These are phyloP conservation scores for Acanthiza pusilla DNA, from an alignment of 2,797 vertebrate genomes.

Conservation along the genomic window DNA sequence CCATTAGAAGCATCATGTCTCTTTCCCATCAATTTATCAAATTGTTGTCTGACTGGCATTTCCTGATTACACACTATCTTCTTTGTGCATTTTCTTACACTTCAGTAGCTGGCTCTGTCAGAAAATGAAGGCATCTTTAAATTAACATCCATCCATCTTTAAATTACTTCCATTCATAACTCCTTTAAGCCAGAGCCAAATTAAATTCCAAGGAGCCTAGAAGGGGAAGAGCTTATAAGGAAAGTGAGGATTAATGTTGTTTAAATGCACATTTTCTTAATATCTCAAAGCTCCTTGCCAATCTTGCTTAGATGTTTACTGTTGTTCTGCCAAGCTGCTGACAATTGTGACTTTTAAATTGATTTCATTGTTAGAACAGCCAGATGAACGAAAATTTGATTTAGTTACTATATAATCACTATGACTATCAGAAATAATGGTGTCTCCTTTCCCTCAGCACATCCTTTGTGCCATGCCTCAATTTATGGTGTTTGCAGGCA, in stretches of 20 bases:
- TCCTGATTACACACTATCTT: constrained; percentile 26
- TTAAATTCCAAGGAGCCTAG: constrained; percentile 45
- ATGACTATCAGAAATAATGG: not conserved
- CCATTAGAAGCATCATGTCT: constrained; percentile 4
- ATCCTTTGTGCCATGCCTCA: not conserved
- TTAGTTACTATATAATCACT: not conserved
- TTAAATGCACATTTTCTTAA: constrained; percentile 30
- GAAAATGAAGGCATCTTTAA: constrained; percentile 23
- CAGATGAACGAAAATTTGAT: constrained; percentile 35
- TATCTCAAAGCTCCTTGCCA: constrained; percentile 21
- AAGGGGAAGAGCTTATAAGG: constrained; percentile 30
- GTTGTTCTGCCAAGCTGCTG: constrained; percentile 50
- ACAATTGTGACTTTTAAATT: constrained; percentile 44
- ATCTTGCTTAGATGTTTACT: constrained; percentile 40
- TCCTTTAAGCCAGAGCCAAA: constrained; percentile 47
- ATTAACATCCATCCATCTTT: constrained; percentile 59
- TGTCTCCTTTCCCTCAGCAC: not conserved
- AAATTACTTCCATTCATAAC: constrained; percentile 55
- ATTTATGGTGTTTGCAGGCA: not conserved
- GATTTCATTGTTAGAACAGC: constrained; percentile 32
- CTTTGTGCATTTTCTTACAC: constrained; percentile 33
- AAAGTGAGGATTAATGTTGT: constrained; percentile 26
- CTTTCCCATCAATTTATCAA: constrained; percentile 36
- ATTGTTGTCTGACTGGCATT: constrained; percentile 36
- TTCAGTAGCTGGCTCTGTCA: not conserved